Evolutionary conservation across 2,888 invertebrate species (phyloP).

Genomic region (Alloplasta piceator): DNA sequence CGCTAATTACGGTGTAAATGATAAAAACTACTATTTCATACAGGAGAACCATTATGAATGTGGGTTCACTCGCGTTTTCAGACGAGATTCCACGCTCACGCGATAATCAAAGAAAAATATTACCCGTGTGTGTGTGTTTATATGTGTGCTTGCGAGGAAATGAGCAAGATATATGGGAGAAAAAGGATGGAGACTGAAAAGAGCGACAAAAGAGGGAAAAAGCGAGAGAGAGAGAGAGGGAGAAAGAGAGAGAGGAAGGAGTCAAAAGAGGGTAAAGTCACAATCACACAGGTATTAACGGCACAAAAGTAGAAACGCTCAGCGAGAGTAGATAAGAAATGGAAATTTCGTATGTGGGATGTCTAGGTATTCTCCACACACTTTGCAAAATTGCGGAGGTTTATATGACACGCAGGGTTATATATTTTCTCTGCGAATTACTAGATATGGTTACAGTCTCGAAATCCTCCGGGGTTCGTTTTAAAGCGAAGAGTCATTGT

Average conservation of each 20-base stretch:
- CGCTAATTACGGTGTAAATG: conserved; percentile 75
- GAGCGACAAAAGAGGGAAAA: conserved; percentile 10
- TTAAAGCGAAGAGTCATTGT: conserved; percentile 16
- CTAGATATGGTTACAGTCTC: conserved; percentile 19
- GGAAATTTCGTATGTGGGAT: conserved; percentile 47
- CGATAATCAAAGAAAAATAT: conserved; percentile 68
- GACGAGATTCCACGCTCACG: conserved; percentile 62
- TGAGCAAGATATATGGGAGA: conserved; percentile 7
- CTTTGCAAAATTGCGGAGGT: conserved; percentile 28
- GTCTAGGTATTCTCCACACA: conserved; percentile 35
- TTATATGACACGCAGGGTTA: conserved; percentile 28
- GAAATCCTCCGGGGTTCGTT: neutral
- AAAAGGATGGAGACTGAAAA: conserved; percentile 24
- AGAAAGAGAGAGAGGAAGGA: conserved; percentile 16
- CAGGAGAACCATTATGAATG: conserved; percentile 46
- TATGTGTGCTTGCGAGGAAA: neutral
- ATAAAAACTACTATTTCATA: conserved; percentile 68
- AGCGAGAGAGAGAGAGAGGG: neutral
- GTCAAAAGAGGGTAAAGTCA: neutral
- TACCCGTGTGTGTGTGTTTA: conserved; percentile 27
- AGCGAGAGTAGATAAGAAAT: conserved; percentile 58
- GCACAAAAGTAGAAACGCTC: conserved; percentile 35
- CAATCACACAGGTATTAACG: conserved; percentile 20
- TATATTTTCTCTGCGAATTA: conserved; percentile 28
- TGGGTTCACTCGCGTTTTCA: conserved; percentile 29